A percentile compares a stretch with the other conserved stretches of the same genome.
phyloP scores from a whole-genome alignment of 30 jellyfish, hydroid and myxozoan species.

The Hydractinia echinata region DNA sequence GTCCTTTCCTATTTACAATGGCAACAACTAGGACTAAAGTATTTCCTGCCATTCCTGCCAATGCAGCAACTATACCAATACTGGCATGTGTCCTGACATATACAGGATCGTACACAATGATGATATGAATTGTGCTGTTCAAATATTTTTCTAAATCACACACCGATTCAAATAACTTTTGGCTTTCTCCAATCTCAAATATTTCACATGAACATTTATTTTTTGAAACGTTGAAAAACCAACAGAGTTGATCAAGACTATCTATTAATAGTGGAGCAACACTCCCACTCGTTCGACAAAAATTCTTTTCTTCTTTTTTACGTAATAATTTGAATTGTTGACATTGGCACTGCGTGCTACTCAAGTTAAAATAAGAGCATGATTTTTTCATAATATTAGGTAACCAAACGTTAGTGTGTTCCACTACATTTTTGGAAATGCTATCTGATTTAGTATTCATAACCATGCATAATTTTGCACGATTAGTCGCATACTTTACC shows the following conservation, averaged over 20 bases:
- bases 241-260: neutral
- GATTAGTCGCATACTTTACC: neutral
- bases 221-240: neutral
- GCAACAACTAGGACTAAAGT: constrained; percentile 3
- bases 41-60: constrained; percentile 13
- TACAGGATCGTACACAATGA: neutral
- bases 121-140: neutral
- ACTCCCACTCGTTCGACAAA: neutral
- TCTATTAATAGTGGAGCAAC: neutral
- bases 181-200: neutral
- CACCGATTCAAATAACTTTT: neutral
- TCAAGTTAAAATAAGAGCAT: neutral
- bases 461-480: neutral
- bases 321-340: neutral
- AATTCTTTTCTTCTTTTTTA: neutral
- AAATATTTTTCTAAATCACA: constrained; percentile 3
- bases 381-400: neutral
- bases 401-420: neutral
- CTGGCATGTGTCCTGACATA: constrained; percentile 8
- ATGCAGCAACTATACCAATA: constrained; percentile 8
- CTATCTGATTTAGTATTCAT: neutral
- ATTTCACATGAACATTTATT: constrained; percentile 13
- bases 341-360: neutral
- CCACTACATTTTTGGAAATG: neutral
- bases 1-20: neutral